Evolutionary conservation across 1,140 invertebrate species (phyloP).

Genomic region (Drosophila ercepeae): DNA sequence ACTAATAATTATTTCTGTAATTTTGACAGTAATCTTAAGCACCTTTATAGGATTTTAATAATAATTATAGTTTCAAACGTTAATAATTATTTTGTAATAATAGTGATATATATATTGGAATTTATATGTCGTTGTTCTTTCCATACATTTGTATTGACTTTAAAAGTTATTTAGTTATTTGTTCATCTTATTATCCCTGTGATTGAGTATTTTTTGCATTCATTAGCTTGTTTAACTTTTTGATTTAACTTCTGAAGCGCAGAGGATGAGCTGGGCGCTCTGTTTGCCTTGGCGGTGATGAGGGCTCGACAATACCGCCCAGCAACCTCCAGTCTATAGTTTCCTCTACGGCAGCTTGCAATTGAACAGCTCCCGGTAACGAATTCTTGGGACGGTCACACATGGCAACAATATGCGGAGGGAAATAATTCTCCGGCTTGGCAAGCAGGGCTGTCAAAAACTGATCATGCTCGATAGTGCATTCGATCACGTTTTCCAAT

Average conservation of each 20-base stretch:
- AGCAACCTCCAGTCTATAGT: conserved; percentile 13
- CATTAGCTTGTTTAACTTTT: too few species aligned
- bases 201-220: too few species aligned
- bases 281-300: conserved; percentile 46
- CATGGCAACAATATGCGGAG: conserved; percentile 43
- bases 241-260: conserved; percentile 15
- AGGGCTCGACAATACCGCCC: conserved; percentile 37
- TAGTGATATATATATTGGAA: too few species aligned
- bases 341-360: background rate
- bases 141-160: too few species aligned
- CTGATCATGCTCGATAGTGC: conserved; percentile 41
- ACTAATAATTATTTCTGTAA: too few species aligned
- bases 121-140: too few species aligned
- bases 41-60: too few species aligned
- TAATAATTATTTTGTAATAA: too few species aligned
- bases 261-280: conserved; percentile 5
- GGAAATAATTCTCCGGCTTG: conserved; percentile 54
- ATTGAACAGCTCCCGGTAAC: background rate
- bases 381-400: conserved; percentile 12
- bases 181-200: too few species aligned
- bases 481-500: conserved; percentile 26
- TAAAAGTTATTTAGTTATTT: too few species aligned
- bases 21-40: background rate
- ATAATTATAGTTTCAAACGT: background rate
- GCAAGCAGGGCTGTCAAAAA: conserved; percentile 38